Conservation (phyloP, 2,113 vertebrate genomes). For the Nesogale talazaci region DNA sequence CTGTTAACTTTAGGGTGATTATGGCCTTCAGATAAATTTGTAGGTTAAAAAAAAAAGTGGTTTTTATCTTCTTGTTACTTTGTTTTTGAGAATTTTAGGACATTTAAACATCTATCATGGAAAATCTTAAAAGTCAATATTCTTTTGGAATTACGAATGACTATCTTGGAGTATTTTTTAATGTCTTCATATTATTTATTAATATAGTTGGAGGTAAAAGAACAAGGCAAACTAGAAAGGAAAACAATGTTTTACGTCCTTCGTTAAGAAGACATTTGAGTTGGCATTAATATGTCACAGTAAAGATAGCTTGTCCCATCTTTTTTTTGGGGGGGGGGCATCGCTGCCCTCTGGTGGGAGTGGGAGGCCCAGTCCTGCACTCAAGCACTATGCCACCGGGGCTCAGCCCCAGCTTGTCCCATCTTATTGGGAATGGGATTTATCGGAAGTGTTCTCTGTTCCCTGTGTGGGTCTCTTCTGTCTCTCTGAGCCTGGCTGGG, state of each 20-base stretch:
- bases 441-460: accelerated
- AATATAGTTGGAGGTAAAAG: neutral
- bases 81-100: neutral
- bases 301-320: neutral
- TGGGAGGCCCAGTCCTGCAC: too few species aligned
- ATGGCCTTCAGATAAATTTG: neutral
- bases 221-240: neutral
- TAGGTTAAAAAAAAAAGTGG: neutral
- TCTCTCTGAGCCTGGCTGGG: neutral
- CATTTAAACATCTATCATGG: neutral
- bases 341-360: too few species aligned
- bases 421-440: neutral
- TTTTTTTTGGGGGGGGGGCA: too few species aligned
- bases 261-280: neutral
- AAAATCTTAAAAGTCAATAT: neutral
- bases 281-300: neutral
- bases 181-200: neutral
- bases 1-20: accelerated
- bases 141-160: neutral
- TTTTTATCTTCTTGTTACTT: too few species aligned
- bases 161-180: neutral
- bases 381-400: too few species aligned
- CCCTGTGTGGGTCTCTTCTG: accelerated
- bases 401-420: neutral
- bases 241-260: neutral